Conservation (phyloP, 2,888 invertebrate species). For the Nasonia oneida region DNA sequence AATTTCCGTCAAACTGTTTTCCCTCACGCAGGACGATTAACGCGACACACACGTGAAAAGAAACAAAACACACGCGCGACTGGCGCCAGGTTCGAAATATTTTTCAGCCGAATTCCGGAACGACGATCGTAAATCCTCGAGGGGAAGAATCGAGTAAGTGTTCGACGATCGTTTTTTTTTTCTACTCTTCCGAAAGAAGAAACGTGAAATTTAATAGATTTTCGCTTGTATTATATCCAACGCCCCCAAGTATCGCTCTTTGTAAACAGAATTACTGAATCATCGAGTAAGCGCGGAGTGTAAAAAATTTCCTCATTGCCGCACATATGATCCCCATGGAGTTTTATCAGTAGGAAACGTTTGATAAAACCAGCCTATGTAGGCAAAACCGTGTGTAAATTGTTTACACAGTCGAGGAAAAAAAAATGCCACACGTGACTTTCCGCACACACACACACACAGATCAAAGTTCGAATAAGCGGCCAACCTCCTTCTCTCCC, state of each 20-base stretch:
- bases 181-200: too few relatives aligned
- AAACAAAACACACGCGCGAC: neutral
- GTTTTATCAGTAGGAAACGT: neutral
- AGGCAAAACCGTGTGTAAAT: too few relatives aligned
- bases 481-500: neutral
- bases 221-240: neutral
- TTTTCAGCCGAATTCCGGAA: slow-evolving; percentile 27
- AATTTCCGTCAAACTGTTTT: slow-evolving; percentile 8
- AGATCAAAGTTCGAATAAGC: neutral
- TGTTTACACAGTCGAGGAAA: too few relatives aligned
- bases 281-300: neutral
- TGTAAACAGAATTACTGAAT: neutral
- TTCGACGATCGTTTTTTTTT: too few relatives aligned
- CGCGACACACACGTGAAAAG: too few relatives aligned
- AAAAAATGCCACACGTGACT: too few relatives aligned
- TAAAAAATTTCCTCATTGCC: neutral
- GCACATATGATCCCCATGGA: neutral
- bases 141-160: neutral
- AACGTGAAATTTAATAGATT: too few relatives aligned
- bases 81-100: slow-evolving; percentile 21
- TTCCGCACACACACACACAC: too few relatives aligned
- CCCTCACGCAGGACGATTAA: slow-evolving; percentile 38
- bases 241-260: neutral
- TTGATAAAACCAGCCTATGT: too few relatives aligned
- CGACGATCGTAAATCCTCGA: slow-evolving; percentile 2